Percentiles rank a stretch among this genome's conserved stretches.
These are phyloP conservation scores for Sebastes iracundus DNA, from an alignment of 2,797 vertebrate genomes.

Conservation along the genomic window DNA sequence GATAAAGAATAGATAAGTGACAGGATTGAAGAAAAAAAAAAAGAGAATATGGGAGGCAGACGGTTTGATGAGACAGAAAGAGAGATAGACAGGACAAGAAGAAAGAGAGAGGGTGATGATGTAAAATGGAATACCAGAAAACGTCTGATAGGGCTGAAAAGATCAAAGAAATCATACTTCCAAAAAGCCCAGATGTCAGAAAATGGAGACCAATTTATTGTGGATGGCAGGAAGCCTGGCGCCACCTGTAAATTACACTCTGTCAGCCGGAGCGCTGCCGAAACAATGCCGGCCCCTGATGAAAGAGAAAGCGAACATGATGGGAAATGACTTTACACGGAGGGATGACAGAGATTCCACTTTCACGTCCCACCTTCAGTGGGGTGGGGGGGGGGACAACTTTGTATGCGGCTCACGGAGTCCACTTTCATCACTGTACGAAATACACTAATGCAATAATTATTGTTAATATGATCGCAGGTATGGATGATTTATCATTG, in stretches of 20 bases:
- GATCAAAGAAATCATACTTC: constrained; percentile 79
- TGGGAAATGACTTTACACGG: constrained; percentile 49
- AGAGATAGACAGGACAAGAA: constrained; percentile 38
- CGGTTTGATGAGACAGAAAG: constrained; percentile 52
- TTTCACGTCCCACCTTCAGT: background rate
- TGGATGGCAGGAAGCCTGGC: constrained; percentile 69
- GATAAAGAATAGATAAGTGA: constrained; percentile 55
- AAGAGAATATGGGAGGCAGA: constrained; percentile 22
- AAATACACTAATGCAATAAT: constrained; percentile 61
- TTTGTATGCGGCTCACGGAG: constrained; percentile 42
- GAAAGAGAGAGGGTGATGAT: constrained; percentile 46
- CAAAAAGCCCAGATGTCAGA: constrained; percentile 76
- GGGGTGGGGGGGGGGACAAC: background rate
- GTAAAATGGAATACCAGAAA: constrained; percentile 66
- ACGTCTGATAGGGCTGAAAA: constrained; percentile 60
- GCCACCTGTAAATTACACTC: constrained; percentile 79
- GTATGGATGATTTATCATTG: constrained; percentile 64
- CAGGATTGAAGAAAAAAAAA: constrained; percentile 3
- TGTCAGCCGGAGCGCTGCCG: constrained; percentile 49
- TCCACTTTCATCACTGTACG: constrained; percentile 33
- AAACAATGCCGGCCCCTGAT: constrained; percentile 63
- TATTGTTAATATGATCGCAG: constrained; percentile 69
- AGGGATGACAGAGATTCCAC: constrained; percentile 22
- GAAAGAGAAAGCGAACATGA: constrained; percentile 62
- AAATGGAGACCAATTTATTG: constrained; percentile 79